A percentile compares a stretch with the other conserved stretches of the same genome.
These are phyloP conservation scores for Erythrocebus patas DNA, from an alignment of 2,113 vertebrate genomes.

Conservation along the genomic window DNA sequence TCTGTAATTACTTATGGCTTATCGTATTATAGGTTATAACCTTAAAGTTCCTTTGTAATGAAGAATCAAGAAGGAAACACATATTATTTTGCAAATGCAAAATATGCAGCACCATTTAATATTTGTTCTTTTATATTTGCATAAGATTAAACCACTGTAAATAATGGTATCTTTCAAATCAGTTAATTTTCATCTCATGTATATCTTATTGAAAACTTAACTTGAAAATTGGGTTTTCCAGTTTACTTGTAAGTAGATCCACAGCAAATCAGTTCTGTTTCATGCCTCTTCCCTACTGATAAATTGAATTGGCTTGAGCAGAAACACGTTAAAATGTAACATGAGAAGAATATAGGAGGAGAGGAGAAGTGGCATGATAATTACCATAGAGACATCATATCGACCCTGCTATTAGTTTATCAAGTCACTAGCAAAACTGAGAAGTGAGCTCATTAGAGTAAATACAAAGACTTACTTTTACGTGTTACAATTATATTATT, in stretches of 20 bases:
- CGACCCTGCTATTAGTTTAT: slow-evolving; percentile 36
- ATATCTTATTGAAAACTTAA: slow-evolving; percentile 73
- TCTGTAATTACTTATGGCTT: background rate
- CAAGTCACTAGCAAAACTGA: slow-evolving; percentile 50
- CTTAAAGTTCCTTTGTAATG: background rate
- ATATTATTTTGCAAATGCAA: background rate
- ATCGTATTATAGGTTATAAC: background rate
- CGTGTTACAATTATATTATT: slow-evolving; percentile 62
- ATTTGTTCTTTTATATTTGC: slow-evolving; percentile 50
- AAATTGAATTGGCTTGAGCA: slow-evolving; percentile 79
- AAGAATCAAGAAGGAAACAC: background rate
- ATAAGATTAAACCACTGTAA: slow-evolving; percentile 67
- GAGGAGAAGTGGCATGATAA: slow-evolving; percentile 62
- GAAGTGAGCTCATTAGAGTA: slow-evolving; percentile 66
- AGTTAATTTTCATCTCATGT: slow-evolving; percentile 73
- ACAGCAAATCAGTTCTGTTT: slow-evolving; percentile 73
- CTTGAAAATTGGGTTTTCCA: slow-evolving; percentile 82
- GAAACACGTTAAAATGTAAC: slow-evolving; percentile 74
- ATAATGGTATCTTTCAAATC: slow-evolving; percentile 62
- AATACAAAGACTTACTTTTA: slow-evolving; percentile 59
- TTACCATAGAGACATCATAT: slow-evolving; percentile 66
- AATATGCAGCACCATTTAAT: background rate
- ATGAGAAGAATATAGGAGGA: slow-evolving; percentile 67
- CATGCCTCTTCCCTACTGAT: slow-evolving; percentile 71
- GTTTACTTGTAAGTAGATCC: slow-evolving; percentile 73